Percentiles rank a stretch among this genome's conserved stretches.
These are phyloP conservation scores for Atrichornis clamosus DNA, from an alignment of 2,113 vertebrate genomes.

Conservation along the genomic window DNA sequence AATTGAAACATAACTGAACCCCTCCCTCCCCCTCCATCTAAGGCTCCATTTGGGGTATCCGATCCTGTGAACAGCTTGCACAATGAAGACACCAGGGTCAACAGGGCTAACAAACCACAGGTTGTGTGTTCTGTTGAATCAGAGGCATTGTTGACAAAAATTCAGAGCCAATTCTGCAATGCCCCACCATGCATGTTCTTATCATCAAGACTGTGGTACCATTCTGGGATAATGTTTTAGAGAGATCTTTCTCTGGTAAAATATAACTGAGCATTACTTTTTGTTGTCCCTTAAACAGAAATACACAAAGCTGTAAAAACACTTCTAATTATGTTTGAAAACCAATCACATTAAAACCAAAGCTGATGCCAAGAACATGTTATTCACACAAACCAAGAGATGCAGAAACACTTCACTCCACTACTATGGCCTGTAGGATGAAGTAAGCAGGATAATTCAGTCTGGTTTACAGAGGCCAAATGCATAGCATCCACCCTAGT, in stretches of 20 bases:
- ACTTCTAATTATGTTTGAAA: slow-evolving; percentile 48
- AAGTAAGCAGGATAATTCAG: neutral
- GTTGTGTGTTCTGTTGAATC: neutral
- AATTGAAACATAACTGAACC: neutral
- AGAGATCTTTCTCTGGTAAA: neutral
- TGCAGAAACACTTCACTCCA: neutral
- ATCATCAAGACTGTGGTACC: neutral
- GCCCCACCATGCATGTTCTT: neutral
- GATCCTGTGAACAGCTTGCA: neutral
- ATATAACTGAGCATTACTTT: neutral
- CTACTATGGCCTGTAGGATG: neutral
- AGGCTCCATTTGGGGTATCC: neutral
- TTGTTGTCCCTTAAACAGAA: slow-evolving; percentile 41
- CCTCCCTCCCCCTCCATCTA: neutral
- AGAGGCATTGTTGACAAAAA: neutral
- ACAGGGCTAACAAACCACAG: neutral
- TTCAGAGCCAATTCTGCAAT: neutral
- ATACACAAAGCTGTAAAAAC: slow-evolving; percentile 52
- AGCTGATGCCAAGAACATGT: slow-evolving; percentile 50
- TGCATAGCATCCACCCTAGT: neutral
- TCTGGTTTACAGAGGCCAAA: neutral
- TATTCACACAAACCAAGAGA: slow-evolving; percentile 27
- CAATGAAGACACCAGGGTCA: neutral
- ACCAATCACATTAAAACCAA: slow-evolving; percentile 8
- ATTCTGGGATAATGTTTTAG: neutral